A percentile compares a stretch with the other conserved stretches of the same genome.
These are phyloP conservation scores for Neogale vison DNA, from an alignment of 2,113 vertebrate genomes.

Conservation along the genomic window DNA sequence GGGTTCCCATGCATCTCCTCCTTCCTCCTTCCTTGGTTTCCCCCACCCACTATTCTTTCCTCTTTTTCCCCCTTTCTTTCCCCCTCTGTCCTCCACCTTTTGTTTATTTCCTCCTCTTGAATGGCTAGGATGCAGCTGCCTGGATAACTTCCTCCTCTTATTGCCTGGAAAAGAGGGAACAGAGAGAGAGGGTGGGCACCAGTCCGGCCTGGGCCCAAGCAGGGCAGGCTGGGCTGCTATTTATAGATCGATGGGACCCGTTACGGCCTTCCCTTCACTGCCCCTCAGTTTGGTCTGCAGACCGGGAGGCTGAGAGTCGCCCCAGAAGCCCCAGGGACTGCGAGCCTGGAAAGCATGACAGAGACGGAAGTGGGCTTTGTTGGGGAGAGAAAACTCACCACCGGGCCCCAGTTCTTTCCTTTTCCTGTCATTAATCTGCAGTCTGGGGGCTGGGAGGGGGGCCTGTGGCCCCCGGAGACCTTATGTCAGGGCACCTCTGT, in stretches of 20 bases:
- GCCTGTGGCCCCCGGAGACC: neutral
- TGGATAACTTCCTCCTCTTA: constrained; percentile 65
- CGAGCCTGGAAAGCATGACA: constrained; percentile 28
- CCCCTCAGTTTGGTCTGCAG: neutral
- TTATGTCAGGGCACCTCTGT: neutral
- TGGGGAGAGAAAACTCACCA: constrained; percentile 56
- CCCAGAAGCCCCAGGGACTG: constrained; percentile 51
- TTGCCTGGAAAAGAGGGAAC: constrained; percentile 75
- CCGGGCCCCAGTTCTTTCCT: constrained; percentile 41
- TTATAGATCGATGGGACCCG: constrained; percentile 46
- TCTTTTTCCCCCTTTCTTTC: constrained; percentile 10
- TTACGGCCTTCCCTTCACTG: constrained; percentile 23
- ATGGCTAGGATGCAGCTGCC: constrained; percentile 73
- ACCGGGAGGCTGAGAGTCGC: constrained; percentile 37
- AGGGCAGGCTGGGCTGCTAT: constrained; percentile 51
- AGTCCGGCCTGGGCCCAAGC: constrained; percentile 26
- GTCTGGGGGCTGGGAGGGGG: neutral
- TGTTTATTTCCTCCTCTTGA: constrained; percentile 64
- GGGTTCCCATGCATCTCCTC: constrained; percentile 13
- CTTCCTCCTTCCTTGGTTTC: neutral
- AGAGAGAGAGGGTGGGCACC: constrained; percentile 65
- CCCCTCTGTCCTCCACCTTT: constrained; percentile 28
- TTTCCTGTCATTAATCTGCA: constrained; percentile 72
- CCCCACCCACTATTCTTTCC: constrained; percentile 27
- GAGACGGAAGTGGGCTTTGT: constrained; percentile 65